Evolutionary conservation across 2,113 vertebrate species (phyloP), one percentile per base, ranked within the genome.

Genomic region (Odocoileus virginianus): DNA sequence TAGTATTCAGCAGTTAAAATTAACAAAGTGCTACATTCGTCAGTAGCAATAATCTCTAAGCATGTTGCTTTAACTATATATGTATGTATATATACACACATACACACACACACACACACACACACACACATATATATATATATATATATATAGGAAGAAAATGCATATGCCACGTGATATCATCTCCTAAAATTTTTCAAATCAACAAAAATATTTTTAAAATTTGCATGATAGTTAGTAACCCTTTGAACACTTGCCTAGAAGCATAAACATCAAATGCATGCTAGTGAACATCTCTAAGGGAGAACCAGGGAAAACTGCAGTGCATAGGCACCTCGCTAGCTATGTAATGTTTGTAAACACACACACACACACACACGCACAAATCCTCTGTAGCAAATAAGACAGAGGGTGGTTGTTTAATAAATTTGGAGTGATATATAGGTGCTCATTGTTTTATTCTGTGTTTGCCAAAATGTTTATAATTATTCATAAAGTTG

Each of bases 131-230:
- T n/a, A n/a, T n/a, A n/a, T n/a, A n/a, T n/a, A n/a, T 16, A 78
- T 0, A n/a, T 0, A 19, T 2, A 36, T 1, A 21, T 6, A 43
- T 14, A 8, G 82, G 47, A 88, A 86, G 64, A 74, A 94, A 94
- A 84, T 12, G 55, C 7, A 33, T 60, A 81, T 50, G 40, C 12
- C 30, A 7, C 13, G 7, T 90, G 30, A 58, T 57, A 47, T 7
- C 6, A 61, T 85, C 79, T 58, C 78, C 88, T 50, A 90, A 94
- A 94, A 45, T 4, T n/a, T 81, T 97, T 93, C n/a, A 89, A 92
- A 84, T 16, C 40, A 90, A 81, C 19, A 83, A 81, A 92, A 74
- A 16, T 3, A 19, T 64, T 52, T 60, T 60, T 10, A 28, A 54
- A 40, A 27, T 47, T 89, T 12, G 61, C 78, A 7, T 36, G 16